These are phyloP conservation scores for Zaprionus inermis DNA, from an alignment of 1,140 invertebrate genomes.

Conservation along the genomic window DNA sequence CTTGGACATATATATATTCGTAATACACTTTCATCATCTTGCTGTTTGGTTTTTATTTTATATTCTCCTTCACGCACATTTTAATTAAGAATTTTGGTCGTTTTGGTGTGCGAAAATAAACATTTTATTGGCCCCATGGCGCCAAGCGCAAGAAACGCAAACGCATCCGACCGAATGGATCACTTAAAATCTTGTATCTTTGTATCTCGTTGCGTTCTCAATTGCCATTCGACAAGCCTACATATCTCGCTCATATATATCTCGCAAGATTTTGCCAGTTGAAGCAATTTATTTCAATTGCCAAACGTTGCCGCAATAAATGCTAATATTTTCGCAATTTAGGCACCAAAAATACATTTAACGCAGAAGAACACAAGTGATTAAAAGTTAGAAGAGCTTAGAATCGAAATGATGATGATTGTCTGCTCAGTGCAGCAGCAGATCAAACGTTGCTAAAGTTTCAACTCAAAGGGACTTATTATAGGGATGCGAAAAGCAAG, in stretches of 20 bases:
- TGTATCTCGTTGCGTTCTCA: slow-evolving; percentile 42
- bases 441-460: slow-evolving; percentile 54
- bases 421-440: slow-evolving; percentile 30
- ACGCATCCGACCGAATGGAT: slow-evolving; percentile 15
- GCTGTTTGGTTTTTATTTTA: neutral
- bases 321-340: slow-evolving; percentile 72
- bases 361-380: slow-evolving; percentile 49
- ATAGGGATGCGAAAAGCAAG: slow-evolving; percentile 1
- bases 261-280: slow-evolving; percentile 21
- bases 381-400: slow-evolving; percentile 35
- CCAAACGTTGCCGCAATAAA: slow-evolving; percentile 43
- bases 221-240: slow-evolving; percentile 15
- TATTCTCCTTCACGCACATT: slow-evolving; percentile 15
- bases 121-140: slow-evolving; percentile 72
- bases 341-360: slow-evolving; percentile 59
- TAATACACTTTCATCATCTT: slow-evolving; percentile 5
- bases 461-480: slow-evolving; percentile 34
- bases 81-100: slow-evolving; percentile 69
- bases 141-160: slow-evolving; percentile 52
- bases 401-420: slow-evolving; percentile 3
- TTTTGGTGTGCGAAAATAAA: slow-evolving; percentile 69
- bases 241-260: neutral
- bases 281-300: slow-evolving; percentile 69
- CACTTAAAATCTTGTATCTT: slow-evolving; percentile 49
- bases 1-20: neutral